Percentiles rank a stretch among this genome's conserved stretches.
Conservation (phyloP, 2,888 invertebrate genomes). For the Apantesis nais region DNA sequence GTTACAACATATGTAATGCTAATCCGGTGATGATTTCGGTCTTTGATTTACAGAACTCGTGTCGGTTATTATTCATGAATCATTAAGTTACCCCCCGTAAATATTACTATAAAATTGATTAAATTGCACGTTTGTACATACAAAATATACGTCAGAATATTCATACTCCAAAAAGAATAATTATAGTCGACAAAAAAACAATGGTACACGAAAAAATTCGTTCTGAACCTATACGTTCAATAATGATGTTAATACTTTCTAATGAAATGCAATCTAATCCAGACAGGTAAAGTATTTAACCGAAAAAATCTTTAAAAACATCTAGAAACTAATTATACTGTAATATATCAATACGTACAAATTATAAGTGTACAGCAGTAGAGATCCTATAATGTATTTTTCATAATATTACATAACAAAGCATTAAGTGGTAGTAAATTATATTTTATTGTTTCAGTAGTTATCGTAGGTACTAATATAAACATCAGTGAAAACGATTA, state of each 20-base stretch:
- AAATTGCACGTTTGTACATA: background rate
- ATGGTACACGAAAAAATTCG: background rate
- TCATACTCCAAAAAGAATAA: background rate
- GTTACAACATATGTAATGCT: background rate
- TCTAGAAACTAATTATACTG: background rate
- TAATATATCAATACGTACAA: background rate
- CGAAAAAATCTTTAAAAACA: background rate
- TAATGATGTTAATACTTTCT: background rate
- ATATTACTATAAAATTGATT: background rate
- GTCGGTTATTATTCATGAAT: background rate
- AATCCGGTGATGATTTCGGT: too few species aligned
- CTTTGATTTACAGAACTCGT: background rate
- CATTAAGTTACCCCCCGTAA: background rate
- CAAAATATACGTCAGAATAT: background rate
- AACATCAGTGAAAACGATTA: constrained; percentile 28
- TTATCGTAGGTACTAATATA: constrained; percentile 4
- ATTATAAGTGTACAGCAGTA: constrained; percentile 2
- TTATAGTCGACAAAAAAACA: background rate
- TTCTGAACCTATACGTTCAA: background rate
- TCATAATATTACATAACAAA: constrained; percentile 21
- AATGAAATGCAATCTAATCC: background rate
- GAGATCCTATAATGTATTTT: constrained; percentile 2
- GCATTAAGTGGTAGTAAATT: constrained; percentile 12
- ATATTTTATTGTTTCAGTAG: constrained; percentile 8
- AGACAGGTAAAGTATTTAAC: background rate